A percentile compares a stretch with the other conserved stretches of the same genome.
phyloP scores from a whole-genome alignment of 1,140 invertebrate genomes.

The Lepidurus arcticus region DNA sequence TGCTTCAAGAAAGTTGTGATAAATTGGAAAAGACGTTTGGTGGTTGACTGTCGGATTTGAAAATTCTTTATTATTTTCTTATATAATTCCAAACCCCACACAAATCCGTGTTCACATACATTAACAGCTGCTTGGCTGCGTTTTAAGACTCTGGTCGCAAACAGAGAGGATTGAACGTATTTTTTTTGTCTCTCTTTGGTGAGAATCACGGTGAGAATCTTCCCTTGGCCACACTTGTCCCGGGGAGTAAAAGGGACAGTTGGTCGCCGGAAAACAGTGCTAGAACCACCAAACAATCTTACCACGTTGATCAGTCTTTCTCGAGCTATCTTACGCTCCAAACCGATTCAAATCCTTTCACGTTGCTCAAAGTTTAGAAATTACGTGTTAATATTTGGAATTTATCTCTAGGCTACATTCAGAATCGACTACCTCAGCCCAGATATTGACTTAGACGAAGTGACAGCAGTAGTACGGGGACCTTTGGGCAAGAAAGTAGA shows the following conservation, averaged over 20 bases:
- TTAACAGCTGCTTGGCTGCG: no score
- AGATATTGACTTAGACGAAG: constrained; percentile 66
- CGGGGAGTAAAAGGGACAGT: background rate
- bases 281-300: background rate
- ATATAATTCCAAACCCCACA: no score
- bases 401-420: constrained; percentile 63
- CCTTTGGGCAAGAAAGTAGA: constrained; percentile 56
- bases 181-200: no score
- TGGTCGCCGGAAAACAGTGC: background rate
- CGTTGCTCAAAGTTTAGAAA: background rate
- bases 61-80: no score
- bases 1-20: no score
- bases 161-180: no score
- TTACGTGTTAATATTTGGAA: background rate
- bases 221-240: no score
- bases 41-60: no score
- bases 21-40: no score
- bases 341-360: background rate
- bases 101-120: no score
- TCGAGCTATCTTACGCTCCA: background rate
- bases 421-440: constrained; percentile 65
- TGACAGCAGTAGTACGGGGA: constrained; percentile 76
- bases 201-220: no score
- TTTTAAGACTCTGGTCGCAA: no score
- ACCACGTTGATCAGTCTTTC: background rate